phyloP scores from a whole-genome alignment of 2,888 invertebrate genomes.

The Drosophila dives region DNA sequence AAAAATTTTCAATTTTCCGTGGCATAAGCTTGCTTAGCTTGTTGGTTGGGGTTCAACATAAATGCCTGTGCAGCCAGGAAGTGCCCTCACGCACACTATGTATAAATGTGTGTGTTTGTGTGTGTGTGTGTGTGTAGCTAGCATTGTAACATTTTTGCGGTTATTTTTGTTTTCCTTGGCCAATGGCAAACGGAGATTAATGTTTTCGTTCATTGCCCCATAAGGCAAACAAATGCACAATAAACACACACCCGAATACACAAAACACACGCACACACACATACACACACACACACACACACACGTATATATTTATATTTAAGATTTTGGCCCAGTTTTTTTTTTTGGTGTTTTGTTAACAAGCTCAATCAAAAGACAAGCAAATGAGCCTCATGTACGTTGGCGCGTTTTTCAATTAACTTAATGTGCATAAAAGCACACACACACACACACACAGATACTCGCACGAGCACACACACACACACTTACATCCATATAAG shows the following conservation, averaged over 20 bases:
- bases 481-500: conserved; percentile 5
- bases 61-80: conserved; percentile 50
- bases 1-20: conserved; percentile 71
- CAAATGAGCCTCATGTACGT: conserved; percentile 59
- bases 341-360: conserved; percentile 19
- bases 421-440: conserved; percentile 71
- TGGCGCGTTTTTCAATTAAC: conserved; percentile 76
- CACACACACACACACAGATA: background rate
- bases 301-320: background rate
- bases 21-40: conserved; percentile 57
- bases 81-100: conserved; percentile 15
- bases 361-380: conserved; percentile 60
- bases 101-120: background rate
- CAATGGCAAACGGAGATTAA: conserved; percentile 84
- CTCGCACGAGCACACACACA: conserved; percentile 10
- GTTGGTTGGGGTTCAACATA: background rate
- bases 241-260: conserved; percentile 16
- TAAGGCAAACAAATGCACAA: conserved; percentile 57
- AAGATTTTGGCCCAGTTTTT: conserved; percentile 22
- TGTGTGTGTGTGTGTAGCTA: conserved; percentile 37
- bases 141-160: conserved; percentile 48
- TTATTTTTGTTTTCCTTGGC: conserved; percentile 51
- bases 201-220: conserved; percentile 70
- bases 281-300: background rate
- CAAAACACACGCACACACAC: conserved; percentile 6